Conservation (phyloP, 2,797 vertebrate genomes). For the Sebastes paucispinis region DNA sequence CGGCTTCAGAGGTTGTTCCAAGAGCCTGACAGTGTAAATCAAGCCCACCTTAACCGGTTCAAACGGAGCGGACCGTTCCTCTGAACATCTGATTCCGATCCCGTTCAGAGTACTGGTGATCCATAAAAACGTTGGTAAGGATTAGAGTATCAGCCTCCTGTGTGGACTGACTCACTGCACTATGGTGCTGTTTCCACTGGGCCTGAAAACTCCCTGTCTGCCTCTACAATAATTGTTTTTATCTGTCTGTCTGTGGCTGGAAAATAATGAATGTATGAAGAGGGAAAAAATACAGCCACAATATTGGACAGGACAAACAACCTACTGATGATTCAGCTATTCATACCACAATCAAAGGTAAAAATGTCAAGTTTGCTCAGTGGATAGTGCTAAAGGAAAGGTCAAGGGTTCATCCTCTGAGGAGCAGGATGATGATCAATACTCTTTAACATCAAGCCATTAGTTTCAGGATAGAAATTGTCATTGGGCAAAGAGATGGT, state of each 20-base stretch:
- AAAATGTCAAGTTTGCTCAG: neutral
- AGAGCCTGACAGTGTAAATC: slow-evolving; percentile 57
- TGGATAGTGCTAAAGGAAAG: neutral
- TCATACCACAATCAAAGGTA: too few relatives aligned
- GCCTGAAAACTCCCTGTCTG: neutral
- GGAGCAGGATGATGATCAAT: neutral
- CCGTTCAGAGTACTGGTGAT: slow-evolving; percentile 29
- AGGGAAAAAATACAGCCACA: neutral
- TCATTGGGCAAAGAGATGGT: too few relatives aligned
- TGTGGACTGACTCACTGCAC: slow-evolving; percentile 38
- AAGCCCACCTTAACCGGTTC: slow-evolving; percentile 54
- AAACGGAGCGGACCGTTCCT: slow-evolving; percentile 37
- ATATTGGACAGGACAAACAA: neutral
- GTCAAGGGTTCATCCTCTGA: neutral
- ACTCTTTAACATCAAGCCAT: neutral
- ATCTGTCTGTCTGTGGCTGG: neutral
- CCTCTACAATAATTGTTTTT: neutral
- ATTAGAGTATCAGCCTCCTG: slow-evolving; percentile 68
- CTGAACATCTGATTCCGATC: slow-evolving; percentile 67
- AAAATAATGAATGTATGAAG: neutral
- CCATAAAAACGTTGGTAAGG: slow-evolving; percentile 70
- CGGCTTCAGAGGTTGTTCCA: slow-evolving; percentile 54
- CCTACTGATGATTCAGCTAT: neutral
- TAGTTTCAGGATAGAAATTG: neutral
- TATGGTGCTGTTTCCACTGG: slow-evolving; percentile 16